A percentile compares a stretch with the other conserved stretches of the same genome.
These are phyloP conservation scores for Oikopleura dioica DNA, from an alignment of 23 tunicate species.

Conservation along the genomic window DNA sequence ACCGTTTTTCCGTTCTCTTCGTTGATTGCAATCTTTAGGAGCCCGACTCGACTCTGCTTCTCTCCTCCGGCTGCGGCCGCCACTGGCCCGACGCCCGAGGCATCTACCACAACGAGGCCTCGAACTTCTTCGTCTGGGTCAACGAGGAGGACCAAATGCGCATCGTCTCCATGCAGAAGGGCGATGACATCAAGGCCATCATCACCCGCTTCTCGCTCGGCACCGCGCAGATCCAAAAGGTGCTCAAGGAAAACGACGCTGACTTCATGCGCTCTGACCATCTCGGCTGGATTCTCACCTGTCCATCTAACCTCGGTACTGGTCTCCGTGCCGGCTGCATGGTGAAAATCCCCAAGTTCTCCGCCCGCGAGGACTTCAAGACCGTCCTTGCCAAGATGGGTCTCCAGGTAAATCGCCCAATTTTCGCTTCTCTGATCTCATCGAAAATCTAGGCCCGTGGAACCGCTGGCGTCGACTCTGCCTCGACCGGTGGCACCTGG, in stretches of 20 bases:
- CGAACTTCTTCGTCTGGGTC: constrained; percentile 10
- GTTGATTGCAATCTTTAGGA: too few relatives aligned
- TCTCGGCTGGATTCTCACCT: constrained; percentile 57
- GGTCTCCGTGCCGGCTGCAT: constrained; percentile 25
- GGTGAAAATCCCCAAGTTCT: constrained; percentile 22
- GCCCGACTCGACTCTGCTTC: constrained; percentile 7
- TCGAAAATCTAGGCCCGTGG: too few relatives aligned
- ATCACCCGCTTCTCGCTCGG: neutral
- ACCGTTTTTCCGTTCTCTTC: too few relatives aligned
- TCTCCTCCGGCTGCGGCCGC: constrained; percentile 11
- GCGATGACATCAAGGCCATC: neutral
- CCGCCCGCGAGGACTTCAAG: constrained; percentile 19
- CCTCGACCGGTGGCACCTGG: constrained; percentile 17
- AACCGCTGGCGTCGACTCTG: constrained; percentile 22
- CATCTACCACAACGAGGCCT: neutral
- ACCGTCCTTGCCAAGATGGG: constrained; percentile 14
- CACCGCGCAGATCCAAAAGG: neutral
- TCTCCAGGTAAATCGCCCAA: too few relatives aligned
- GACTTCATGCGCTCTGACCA: constrained; percentile 73
- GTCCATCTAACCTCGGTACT: constrained; percentile 78
- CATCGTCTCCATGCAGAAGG: constrained; percentile 10
- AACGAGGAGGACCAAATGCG: constrained; percentile 9
- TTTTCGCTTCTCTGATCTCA: too few relatives aligned
- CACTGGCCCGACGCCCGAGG: constrained; percentile 14
- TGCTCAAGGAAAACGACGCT: constrained; percentile 20